Evolutionary conservation across 2,888 invertebrate genomes (phyloP).

Genomic region (Colostygia pectinataria): DNA sequence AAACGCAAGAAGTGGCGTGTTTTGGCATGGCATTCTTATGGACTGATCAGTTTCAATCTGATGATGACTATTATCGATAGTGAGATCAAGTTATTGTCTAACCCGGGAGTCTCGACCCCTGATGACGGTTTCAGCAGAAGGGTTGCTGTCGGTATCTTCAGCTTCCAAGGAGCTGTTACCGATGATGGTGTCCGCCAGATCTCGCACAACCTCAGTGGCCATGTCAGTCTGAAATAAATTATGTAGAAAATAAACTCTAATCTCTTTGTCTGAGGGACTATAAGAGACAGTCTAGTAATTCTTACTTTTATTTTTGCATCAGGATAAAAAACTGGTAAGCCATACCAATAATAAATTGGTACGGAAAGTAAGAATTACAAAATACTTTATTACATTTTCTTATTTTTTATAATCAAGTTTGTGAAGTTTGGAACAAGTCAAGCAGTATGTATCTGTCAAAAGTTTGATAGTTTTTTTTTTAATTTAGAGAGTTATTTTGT

Average conservation of each 20-base stretch:
- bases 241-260: no score
- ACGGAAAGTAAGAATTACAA: background rate
- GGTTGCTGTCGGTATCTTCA: slow-evolving; percentile 2
- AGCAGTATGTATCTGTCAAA: background rate
- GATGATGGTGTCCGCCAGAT: slow-evolving; percentile 19
- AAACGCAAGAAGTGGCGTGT: no score
- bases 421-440: background rate
- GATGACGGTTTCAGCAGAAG: slow-evolving; percentile 12
- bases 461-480: background rate
- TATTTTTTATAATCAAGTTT: slow-evolving; percentile 5
- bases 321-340: background rate
- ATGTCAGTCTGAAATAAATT: background rate
- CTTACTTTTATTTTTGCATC: slow-evolving; percentile 4
- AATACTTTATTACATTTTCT: background rate
- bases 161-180: slow-evolving; percentile 7
- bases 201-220: slow-evolving; percentile 15
- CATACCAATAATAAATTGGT: slow-evolving; percentile 11
- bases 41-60: no score
- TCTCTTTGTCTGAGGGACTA: no score
- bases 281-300: no score
- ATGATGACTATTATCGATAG: no score
- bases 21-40: no score
- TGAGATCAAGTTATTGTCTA: no score
- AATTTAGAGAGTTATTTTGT: no score
- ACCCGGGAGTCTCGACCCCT: slow-evolving; percentile 8